phyloP scores from a whole-genome alignment of 2,888 invertebrate species.

The Tenthredo amoena region DNA sequence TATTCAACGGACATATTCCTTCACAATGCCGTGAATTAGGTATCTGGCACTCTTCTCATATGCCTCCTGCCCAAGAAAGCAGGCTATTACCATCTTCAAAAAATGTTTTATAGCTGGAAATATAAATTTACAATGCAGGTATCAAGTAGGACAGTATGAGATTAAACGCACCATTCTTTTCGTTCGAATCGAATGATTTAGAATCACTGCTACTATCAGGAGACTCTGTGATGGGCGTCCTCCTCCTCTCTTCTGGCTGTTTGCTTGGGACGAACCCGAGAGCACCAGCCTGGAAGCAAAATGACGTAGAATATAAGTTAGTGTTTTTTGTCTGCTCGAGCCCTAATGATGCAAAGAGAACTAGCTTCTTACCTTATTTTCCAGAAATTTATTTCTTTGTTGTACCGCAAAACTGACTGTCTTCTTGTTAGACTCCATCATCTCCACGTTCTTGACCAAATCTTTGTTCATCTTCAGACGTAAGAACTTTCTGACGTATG shows the following conservation, averaged over 20 bases:
- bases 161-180: constrained; percentile 22
- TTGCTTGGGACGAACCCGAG: constrained; percentile 51
- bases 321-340: not conserved
- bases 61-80: not conserved
- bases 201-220: constrained; percentile 1
- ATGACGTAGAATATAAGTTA: not conserved
- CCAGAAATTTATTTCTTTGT: constrained; percentile 79
- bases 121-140: not conserved
- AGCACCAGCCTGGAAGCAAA: constrained; percentile 12
- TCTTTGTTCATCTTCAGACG: constrained; percentile 86
- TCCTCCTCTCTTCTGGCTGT: constrained; percentile 42
- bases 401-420: constrained; percentile 87
- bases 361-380: constrained; percentile 78
- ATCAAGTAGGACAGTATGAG: not conserved
- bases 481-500: constrained; percentile 86
- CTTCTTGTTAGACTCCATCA: constrained; percentile 82
- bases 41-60: not conserved
- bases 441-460: constrained; percentile 82
- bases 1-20: not conserved
- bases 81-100: not conserved
- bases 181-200: constrained; percentile 28
- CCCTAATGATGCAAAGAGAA: not conserved
- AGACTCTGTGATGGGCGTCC: not conserved
- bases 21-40: not conserved
- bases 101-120: not conserved